Base-by-base conservation (phyloP, 1,140 invertebrate genomes). In the Camponotus vicinus region DNA sequence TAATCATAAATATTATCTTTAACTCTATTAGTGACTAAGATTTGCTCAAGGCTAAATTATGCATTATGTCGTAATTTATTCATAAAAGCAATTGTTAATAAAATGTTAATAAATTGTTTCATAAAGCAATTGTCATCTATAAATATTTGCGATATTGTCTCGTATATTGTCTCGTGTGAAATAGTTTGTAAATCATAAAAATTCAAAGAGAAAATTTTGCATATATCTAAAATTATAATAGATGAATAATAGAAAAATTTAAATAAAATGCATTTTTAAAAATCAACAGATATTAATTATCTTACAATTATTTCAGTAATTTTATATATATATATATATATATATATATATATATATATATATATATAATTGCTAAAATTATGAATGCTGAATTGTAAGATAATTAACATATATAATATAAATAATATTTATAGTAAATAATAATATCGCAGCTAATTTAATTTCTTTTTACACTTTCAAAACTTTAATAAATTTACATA, bases 261-360 rank as follows among this genome's bases (percentile, higher is more conserved):
- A 7, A 18, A 34, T 18, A 63, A 11, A 64, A 79, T 67, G 8
- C 3, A 1, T 40, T 67, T 79, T 49, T 40, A 18, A 21, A 76
- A 27, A 34, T 45, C 11, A 63, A 5, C 9, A 77, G 59, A 45
- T 32, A 77, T n/a, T 32, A 9, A 42, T 59, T 34, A 45, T 32
- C 13, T 45, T 45, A 64, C 4, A 64, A 64, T 64, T 64, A 77
- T 45, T 6, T 63, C n/a, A 27, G 32, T 34, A 77, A 77, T 27
- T 27, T 0, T 27, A 27, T 27, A 27, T 27, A 27, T 27, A 27
- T 27, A 27, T 27, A 27, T 27, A 27, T 27, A 27, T 27, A 27
- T 27, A 27, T 27, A 27, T 27, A 27, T 27, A 27, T 27, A 27
- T 27, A 27, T 27, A 27, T 27, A 27, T 27, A 27, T 27, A 21